Percentiles rank a stretch among this genome's conserved stretches.
Conservation (phyloP, 1,140 invertebrate genomes). For the Pseudomyrmex gracilis region DNA sequence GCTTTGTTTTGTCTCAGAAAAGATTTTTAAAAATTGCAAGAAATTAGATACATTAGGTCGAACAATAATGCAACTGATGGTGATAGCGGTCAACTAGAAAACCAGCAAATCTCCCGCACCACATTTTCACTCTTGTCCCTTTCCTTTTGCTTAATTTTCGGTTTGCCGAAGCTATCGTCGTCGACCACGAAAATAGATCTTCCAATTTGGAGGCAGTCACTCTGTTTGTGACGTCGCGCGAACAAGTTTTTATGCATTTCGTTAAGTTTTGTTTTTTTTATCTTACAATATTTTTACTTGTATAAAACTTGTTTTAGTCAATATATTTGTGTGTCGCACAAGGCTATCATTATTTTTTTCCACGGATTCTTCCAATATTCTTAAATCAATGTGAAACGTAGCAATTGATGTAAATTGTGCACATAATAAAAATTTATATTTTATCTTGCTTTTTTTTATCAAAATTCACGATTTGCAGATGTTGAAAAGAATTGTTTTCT, state of each 20-base stretch:
- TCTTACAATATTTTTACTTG: too few relatives aligned
- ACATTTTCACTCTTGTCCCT: slow-evolving; percentile 73
- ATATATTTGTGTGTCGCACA: too few relatives aligned
- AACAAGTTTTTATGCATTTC: neutral
- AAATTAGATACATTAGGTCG: slow-evolving; percentile 38
- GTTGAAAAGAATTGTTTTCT: neutral
- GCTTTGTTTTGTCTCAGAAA: too few relatives aligned
- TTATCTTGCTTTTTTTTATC: slow-evolving; percentile 28
- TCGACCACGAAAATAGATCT: slow-evolving; percentile 59
- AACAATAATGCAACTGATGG: slow-evolving; percentile 86
- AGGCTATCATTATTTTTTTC: too few relatives aligned
- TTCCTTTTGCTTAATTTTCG: slow-evolving; percentile 83
- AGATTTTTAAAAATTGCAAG: neutral
- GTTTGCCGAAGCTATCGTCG: slow-evolving; percentile 81
- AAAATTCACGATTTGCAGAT: slow-evolving; percentile 33
- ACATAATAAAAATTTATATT: neutral
- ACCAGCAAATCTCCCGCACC: slow-evolving; percentile 70
- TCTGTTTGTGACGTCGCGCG: slow-evolving; percentile 14
- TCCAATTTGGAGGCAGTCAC: neutral
- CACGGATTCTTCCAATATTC: too few relatives aligned
- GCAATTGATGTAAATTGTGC: too few relatives aligned
- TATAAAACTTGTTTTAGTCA: too few relatives aligned
- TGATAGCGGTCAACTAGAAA: slow-evolving; percentile 82
- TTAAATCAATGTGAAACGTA: too few relatives aligned
- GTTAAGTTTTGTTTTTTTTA: too few relatives aligned